Percentiles rank a stretch among this genome's conserved stretches.
phyloP scores from a whole-genome alignment of 2,888 invertebrate species.

The Rugalucina vietnamica region DNA sequence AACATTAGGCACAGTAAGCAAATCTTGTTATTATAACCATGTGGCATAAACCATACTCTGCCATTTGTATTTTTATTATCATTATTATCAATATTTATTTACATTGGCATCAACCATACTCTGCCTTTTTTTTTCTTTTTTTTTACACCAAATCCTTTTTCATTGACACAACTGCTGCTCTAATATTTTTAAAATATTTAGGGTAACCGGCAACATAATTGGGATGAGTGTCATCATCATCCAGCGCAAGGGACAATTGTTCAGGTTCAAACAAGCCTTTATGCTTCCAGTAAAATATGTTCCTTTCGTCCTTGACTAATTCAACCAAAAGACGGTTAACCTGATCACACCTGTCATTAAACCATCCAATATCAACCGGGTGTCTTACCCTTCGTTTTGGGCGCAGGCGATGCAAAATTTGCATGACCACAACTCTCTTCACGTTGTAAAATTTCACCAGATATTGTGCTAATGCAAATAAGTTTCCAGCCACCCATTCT shows the following conservation, averaged over 20 bases:
- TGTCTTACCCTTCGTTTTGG: background rate
- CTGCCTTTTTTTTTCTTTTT: no score
- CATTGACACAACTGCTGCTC: background rate
- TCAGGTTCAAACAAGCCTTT: background rate
- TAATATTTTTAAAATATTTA: background rate
- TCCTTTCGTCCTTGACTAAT: background rate
- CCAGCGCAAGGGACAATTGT: no score
- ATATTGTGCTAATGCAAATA: background rate
- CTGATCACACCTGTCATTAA: background rate
- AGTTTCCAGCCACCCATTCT: background rate
- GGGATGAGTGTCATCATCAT: background rate
- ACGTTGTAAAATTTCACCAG: background rate
- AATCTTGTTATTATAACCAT: no score
- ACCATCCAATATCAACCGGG: background rate
- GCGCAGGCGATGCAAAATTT: background rate
- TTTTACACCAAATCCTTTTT: background rate
- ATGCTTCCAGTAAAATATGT: background rate
- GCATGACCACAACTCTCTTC: background rate
- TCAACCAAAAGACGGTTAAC: background rate
- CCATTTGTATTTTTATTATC: no score
- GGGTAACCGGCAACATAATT: background rate
- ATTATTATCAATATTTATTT: no score
- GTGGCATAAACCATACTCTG: conserved; percentile 2
- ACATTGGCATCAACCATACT: no score
- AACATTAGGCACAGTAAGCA: no score